Conservation (phyloP, 2,888 invertebrate species). For the Criorhina ranunculi region DNA sequence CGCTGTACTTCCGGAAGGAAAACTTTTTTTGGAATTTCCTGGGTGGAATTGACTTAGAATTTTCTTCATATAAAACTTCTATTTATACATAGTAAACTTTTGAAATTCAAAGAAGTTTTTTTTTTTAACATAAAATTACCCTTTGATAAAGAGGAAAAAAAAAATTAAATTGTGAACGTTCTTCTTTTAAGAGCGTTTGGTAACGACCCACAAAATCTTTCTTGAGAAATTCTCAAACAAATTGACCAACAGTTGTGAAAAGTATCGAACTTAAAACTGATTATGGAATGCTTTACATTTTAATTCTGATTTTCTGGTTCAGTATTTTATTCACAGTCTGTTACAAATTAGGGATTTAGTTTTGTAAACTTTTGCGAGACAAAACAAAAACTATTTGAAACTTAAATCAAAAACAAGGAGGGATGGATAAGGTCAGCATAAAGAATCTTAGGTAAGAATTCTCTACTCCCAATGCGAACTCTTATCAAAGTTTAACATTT, state of each 20-base stretch:
- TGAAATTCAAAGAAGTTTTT: slow-evolving; percentile 33
- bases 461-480: too few relatives aligned
- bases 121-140: slow-evolving; percentile 52
- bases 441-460: too few relatives aligned
- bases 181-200: slow-evolving; percentile 17
- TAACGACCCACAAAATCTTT: slow-evolving; percentile 40
- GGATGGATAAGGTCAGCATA: too few relatives aligned
- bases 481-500: too few relatives aligned
- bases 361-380: not conserved
- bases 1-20: slow-evolving; percentile 18
- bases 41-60: slow-evolving; percentile 34
- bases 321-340: not conserved
- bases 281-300: slow-evolving; percentile 3
- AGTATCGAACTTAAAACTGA: slow-evolving; percentile 24
- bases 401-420: too few relatives aligned
- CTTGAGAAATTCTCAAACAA: slow-evolving; percentile 7
- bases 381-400: not conserved
- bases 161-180: slow-evolving; percentile 1
- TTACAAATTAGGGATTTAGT: not conserved
- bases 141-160: slow-evolving; percentile 22
- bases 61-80: slow-evolving; percentile 15
- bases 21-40: slow-evolving; percentile 40
- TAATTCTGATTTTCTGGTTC: not conserved
- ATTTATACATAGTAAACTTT: slow-evolving; percentile 42
- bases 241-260: slow-evolving; percentile 26